phyloP scores from a whole-genome alignment of 2,797 vertebrate species.

The Orestias chungarensis region DNA sequence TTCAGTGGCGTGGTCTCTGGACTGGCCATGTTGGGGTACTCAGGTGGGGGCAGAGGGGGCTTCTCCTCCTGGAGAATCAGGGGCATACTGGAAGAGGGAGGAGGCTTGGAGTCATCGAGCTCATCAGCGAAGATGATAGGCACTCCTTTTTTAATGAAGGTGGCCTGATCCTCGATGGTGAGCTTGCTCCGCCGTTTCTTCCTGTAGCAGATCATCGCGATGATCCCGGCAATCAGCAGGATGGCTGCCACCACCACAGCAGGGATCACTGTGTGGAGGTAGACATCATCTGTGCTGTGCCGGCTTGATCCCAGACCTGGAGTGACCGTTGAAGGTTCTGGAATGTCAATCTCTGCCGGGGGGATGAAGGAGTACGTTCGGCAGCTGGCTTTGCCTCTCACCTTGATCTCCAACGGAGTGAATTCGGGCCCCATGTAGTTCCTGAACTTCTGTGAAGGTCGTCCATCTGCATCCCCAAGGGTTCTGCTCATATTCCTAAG shows the following conservation, averaged over 20 bases:
- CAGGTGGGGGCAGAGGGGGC: slow-evolving; percentile 92
- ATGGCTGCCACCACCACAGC: slow-evolving; percentile 96
- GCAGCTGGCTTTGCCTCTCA: slow-evolving; percentile 87
- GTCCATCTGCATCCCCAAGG: slow-evolving; percentile 82
- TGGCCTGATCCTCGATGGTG: slow-evolving; percentile 97
- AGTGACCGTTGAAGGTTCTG: slow-evolving; percentile 73
- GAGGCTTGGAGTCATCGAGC: slow-evolving; percentile 95
- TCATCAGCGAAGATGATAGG: slow-evolving; percentile 98
- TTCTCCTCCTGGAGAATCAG: slow-evolving; percentile 98
- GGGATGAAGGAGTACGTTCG: slow-evolving; percentile 87
- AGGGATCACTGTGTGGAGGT: slow-evolving; percentile 96
- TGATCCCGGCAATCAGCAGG: slow-evolving; percentile 91
- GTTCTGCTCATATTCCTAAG: slow-evolving; percentile 83
- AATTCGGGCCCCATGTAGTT: slow-evolving; percentile 89
- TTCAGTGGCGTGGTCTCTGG: slow-evolving; percentile 94
- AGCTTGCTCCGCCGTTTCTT: slow-evolving; percentile 98
- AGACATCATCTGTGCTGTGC: slow-evolving; percentile 93
- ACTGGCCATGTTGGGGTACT: slow-evolving; percentile 93
- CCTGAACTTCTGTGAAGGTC: slow-evolving; percentile 77
- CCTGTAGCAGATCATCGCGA: slow-evolving; percentile 98
- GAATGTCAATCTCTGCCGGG: slow-evolving; percentile 63
- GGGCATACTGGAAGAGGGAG: slow-evolving; percentile 95
- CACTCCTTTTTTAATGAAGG: slow-evolving; percentile 98
- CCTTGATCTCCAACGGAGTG: slow-evolving; percentile 81
- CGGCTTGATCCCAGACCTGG: slow-evolving; percentile 84